These are phyloP conservation scores for Bolinopsis microptera DNA, from an alignment of 37 sponge, comb jelly and placozoan species.

Conservation along the genomic window DNA sequence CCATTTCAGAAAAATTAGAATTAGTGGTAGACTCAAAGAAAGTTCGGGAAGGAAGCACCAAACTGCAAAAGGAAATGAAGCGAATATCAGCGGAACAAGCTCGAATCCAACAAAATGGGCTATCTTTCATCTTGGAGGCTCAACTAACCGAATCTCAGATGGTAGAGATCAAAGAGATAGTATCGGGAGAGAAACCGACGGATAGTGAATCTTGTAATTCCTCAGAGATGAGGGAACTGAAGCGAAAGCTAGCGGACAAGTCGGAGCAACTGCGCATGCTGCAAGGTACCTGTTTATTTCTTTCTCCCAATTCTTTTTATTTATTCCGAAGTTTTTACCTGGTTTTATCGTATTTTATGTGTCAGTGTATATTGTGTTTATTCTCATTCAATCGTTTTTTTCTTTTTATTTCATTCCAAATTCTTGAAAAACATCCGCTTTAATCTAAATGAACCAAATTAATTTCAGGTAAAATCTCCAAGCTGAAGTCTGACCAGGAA, in stretches of 20 bases:
- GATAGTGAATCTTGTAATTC: neutral
- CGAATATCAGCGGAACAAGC: neutral
- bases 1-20: constrained; percentile 13
- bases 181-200: neutral
- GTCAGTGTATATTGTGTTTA: no score
- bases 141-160: neutral
- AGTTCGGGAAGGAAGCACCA: neutral
- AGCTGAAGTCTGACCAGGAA: neutral
- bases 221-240: constrained; percentile 29
- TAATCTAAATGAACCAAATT: no score
- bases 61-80: neutral
- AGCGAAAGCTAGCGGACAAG: neutral
- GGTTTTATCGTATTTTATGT: no score
- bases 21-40: neutral
- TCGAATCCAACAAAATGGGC: neutral
- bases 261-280: constrained; percentile 22
- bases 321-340: no score
- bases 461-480: neutral
- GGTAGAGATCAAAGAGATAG: neutral
- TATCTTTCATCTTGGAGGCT: neutral
- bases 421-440: no score
- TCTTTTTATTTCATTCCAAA: no score
- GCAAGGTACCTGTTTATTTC: constrained; percentile 36
- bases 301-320: no score
- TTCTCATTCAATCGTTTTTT: no score